Evolutionary conservation across 2,888 invertebrate species (phyloP).

Genomic region (Temnothorax ravouxi): DNA sequence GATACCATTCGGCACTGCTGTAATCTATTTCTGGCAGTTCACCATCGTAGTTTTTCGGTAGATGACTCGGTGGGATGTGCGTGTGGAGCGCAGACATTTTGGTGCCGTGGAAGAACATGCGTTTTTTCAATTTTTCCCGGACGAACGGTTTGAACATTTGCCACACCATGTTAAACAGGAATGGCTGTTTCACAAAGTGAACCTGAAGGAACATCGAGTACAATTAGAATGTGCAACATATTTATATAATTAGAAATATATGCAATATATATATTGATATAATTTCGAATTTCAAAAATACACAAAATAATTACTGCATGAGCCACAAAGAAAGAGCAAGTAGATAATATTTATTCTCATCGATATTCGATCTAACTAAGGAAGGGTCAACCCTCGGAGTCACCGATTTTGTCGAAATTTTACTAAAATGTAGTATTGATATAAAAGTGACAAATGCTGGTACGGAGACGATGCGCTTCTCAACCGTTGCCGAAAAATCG

Average conservation of each 20-base stretch:
- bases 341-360: neutral
- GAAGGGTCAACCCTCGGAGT: too few relatives aligned
- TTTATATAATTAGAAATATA: neutral
- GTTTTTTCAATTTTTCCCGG: constrained; percentile 91
- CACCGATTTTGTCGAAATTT: too few relatives aligned
- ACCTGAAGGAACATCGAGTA: constrained; percentile 85
- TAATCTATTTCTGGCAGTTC: constrained; percentile 92
- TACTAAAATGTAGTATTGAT: too few relatives aligned
- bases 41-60: constrained; percentile 93
- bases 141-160: constrained; percentile 94
- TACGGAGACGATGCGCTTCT: too few relatives aligned
- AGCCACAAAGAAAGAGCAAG: neutral
- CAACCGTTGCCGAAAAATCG: too few relatives aligned
- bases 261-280: neutral
- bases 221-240: constrained; percentile 1
- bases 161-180: constrained; percentile 95
- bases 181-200: constrained; percentile 95
- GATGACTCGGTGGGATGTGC: constrained; percentile 89
- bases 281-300: neutral
- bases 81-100: constrained; percentile 93
- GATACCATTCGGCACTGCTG: constrained; percentile 92
- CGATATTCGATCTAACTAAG: neutral
- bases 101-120: constrained; percentile 94
- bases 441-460: too few relatives aligned
- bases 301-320: neutral